Evolutionary conservation across 2,113 vertebrate genomes (phyloP), one percentile per base, ranked within the genome.

Genomic region (Noctilio leporinus): DNA sequence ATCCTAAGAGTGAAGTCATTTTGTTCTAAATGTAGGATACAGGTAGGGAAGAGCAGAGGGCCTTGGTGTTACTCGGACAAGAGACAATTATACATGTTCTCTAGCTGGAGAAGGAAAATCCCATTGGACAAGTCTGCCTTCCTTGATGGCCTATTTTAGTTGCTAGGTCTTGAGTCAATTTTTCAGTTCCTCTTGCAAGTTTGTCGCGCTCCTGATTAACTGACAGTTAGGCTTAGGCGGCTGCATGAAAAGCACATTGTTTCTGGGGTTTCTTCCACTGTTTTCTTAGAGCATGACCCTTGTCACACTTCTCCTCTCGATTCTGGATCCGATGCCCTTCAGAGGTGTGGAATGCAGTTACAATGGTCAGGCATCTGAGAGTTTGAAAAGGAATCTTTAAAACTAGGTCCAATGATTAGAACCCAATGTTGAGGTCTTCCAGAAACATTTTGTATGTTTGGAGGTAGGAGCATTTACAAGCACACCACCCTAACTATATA

Each of bases 291-390:
- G 51, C 82, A 47, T 0, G 95, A 87, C 92, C 98, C 93, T 86
- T 96, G 97, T 96, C 91, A 96, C 96, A 93, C 92, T 98, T 97
- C 92, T 87, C 94, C 89, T 87, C 97, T 85, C 95, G 96, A 40
- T 97, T 98, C 96, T 78, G 96, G 96, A 97, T 95, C 88, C 95
- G 89, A 80, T 51, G 0, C 93, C 95, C 96, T 97, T 98, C 86
- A 91, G 95, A 97, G 77, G 94, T 93, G 82, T 24, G 95, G 95
- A 98, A 97, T 97, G 96, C 96, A 98, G 96, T 98, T 98, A 97
- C 14, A 97, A 93, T 51, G 93, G 97, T 97, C 94, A 97, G 96
- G 81, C 94, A 97, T 89, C 10, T 76, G 73, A 95, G 64, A 86
- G 57, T 88, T 97, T 69, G 97, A 97, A 95, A 98, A 97, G 93